A percentile compares a stretch with the other conserved stretches of the same genome.
Evolutionary conservation across 2,888 invertebrate genomes (phyloP).

Genomic region (Cacoxenus indagator): DNA sequence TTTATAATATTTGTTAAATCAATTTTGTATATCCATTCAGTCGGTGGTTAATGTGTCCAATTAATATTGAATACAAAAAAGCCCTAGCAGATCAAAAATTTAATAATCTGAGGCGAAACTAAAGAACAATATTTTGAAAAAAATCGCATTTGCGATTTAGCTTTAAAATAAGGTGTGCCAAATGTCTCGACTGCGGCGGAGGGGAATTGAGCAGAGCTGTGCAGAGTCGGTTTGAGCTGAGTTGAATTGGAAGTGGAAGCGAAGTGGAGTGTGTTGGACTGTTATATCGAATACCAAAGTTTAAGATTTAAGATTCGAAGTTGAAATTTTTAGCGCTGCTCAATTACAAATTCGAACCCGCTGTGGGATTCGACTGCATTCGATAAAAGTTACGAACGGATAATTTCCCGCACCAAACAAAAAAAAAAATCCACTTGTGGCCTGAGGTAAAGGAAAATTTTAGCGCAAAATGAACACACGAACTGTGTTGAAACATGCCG

Average conservation of each 20-base stretch:
- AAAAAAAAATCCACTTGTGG: neutral
- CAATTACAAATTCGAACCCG: neutral
- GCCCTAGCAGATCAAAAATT: too few species aligned
- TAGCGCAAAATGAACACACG: neutral
- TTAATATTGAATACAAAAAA: too few species aligned
- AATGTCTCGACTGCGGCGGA: constrained; percentile 23
- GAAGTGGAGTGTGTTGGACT: neutral
- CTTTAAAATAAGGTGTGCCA: constrained; percentile 20
- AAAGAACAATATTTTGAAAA: neutral
- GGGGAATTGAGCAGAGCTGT: neutral
- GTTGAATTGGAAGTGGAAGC: neutral
- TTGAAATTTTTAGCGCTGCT: constrained; percentile 13
- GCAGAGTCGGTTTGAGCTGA: neutral
- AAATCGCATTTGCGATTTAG: neutral
- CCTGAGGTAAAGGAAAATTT: too few species aligned
- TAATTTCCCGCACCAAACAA: too few species aligned
- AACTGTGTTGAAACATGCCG: neutral
- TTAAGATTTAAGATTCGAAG: neutral
- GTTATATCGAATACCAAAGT: neutral
- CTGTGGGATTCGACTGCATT: neutral
- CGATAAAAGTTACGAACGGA: neutral
- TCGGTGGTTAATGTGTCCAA: too few species aligned
- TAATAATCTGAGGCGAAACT: neutral
- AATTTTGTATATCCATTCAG: too few species aligned
- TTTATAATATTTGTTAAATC: too few species aligned